Evolutionary conservation across 2,797 vertebrate genomes (phyloP).

Genomic region (Rousettus madagascariensis): DNA sequence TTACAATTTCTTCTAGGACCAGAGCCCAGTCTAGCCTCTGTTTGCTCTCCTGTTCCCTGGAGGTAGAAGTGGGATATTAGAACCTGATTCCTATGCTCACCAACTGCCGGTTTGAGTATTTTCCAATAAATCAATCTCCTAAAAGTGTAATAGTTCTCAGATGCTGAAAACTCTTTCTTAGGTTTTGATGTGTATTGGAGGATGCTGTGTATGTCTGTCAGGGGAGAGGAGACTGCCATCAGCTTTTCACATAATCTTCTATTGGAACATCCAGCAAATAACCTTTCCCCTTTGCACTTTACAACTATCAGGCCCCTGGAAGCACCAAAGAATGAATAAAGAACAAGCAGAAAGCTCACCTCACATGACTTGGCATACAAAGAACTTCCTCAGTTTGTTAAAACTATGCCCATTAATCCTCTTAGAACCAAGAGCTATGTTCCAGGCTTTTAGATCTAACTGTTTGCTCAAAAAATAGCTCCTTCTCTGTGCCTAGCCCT

Average conservation of each 20-base stretch:
- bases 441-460: slow-evolving; percentile 37
- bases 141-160: not conserved
- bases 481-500: slow-evolving; percentile 12
- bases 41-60: not conserved
- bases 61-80: not conserved
- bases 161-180: not conserved
- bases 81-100: not conserved
- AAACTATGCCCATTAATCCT: slow-evolving; percentile 3
- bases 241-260: not conserved
- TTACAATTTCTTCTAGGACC: not conserved
- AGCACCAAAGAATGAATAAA: not conserved
- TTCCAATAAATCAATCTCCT: not conserved
- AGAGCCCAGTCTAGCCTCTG: not conserved
- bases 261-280: not conserved
- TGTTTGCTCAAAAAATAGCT: slow-evolving; percentile 28
- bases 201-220: not conserved
- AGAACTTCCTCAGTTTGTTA: slow-evolving; percentile 16
- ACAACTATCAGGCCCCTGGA: not conserved
- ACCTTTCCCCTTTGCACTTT: not conserved
- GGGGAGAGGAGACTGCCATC: not conserved
- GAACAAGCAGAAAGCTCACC: slow-evolving; percentile 21
- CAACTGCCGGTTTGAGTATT: not conserved
- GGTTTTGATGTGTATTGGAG: not conserved
- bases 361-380: not conserved
- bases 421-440: not conserved